A percentile compares a stretch with the other conserved stretches of the same genome.
These are phyloP conservation scores for Cataglyphis livida DNA, from an alignment of 2,888 invertebrate genomes.

Conservation along the genomic window DNA sequence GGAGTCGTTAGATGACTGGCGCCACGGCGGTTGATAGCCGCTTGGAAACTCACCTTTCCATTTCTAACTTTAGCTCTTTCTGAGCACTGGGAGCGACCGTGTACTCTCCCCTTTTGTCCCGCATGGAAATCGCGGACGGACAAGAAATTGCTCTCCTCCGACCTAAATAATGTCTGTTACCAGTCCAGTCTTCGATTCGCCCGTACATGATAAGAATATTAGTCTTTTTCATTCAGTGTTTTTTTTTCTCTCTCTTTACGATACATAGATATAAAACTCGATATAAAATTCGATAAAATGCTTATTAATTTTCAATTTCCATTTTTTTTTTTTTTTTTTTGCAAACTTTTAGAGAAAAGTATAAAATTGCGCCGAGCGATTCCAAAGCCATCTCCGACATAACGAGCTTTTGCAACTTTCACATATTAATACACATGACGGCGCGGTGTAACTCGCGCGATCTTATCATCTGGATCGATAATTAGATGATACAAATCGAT, in stretches of 20 bases:
- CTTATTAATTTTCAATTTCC: neutral
- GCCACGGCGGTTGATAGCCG: constrained; percentile 68
- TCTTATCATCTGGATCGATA: constrained; percentile 32
- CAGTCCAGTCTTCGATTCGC: neutral
- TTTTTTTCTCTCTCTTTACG: neutral
- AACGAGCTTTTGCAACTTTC: constrained; percentile 33
- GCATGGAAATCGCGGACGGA: constrained; percentile 54
- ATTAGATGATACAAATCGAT: constrained; percentile 78
- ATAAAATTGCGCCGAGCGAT: neutral
- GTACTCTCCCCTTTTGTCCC: constrained; percentile 24
- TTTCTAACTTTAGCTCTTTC: constrained; percentile 60
- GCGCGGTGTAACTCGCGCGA: neutral
- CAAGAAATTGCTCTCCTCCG: constrained; percentile 3
- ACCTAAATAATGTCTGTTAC: neutral
- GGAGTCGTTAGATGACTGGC: constrained; percentile 77
- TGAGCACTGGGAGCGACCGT: constrained; percentile 55
- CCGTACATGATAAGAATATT: neutral
- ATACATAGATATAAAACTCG: neutral
- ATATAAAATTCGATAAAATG: neutral
- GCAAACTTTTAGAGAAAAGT: neutral
- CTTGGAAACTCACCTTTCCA: constrained; percentile 69
- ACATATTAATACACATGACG: neutral
- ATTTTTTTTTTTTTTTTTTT: neutral
- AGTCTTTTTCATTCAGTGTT: neutral
- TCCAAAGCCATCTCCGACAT: constrained; percentile 6